Conservation (phyloP, 1,140 invertebrate species). For the Radopholus similis region DNA sequence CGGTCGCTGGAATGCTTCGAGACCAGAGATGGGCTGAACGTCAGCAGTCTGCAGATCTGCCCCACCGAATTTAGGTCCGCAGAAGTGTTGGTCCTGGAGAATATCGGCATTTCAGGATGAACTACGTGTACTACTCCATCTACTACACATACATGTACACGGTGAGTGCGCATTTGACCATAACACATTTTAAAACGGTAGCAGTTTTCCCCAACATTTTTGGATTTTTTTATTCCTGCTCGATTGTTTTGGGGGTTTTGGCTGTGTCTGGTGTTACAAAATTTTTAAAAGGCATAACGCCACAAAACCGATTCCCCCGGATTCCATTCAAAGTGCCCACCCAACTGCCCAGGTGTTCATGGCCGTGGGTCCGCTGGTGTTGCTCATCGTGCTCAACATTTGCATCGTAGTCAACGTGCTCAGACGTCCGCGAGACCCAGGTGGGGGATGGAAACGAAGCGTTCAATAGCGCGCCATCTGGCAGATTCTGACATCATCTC, state of each 20-base stretch:
- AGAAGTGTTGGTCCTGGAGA: too few species aligned
- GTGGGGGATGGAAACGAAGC: background rate
- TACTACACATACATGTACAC: constrained; percentile 55
- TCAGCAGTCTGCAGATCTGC: constrained; percentile 49
- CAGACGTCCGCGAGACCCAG: constrained; percentile 7
- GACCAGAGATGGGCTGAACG: constrained; percentile 1
- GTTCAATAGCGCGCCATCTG: background rate
- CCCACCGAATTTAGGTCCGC: constrained; percentile 46
- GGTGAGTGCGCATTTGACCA: too few species aligned
- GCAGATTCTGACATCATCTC: constrained; percentile 54
- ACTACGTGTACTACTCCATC: constrained; percentile 55
- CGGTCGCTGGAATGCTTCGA: constrained; percentile 36
- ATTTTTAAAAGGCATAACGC: too few species aligned
- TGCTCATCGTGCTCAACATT: constrained; percentile 57
- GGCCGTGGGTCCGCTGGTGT: constrained; percentile 56
- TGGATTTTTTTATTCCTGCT: too few species aligned
- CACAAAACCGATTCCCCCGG: too few species aligned
- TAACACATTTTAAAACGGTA: too few species aligned
- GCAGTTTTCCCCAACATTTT: too few species aligned
- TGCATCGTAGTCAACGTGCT: constrained; percentile 55
- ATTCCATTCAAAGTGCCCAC: background rate
- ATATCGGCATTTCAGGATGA: constrained; percentile 18
- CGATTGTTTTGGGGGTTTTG: too few species aligned
- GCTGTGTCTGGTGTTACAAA: too few species aligned
- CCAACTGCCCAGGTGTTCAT: constrained; percentile 50